A percentile compares a stretch with the other conserved stretches of the same genome.
These are phyloP conservation scores for Eulemur mongoz DNA, from an alignment of 2,797 vertebrate genomes.

Conservation along the genomic window DNA sequence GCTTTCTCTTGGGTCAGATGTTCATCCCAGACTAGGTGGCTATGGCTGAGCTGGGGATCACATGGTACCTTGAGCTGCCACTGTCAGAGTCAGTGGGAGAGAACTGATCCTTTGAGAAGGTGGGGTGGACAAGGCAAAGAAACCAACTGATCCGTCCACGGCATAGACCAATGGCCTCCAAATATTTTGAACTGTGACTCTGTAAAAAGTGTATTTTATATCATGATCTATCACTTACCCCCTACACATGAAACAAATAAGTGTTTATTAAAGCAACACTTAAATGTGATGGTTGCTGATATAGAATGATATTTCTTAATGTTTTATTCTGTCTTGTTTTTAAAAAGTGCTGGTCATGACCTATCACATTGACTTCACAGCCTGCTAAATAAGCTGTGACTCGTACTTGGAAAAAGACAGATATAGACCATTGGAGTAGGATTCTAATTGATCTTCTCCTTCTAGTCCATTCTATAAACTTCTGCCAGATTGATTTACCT, in stretches of 20 bases:
- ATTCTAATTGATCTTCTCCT: background rate
- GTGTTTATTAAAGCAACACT: background rate
- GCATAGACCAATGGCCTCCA: background rate
- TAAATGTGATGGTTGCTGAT: background rate
- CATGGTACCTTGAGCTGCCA: background rate
- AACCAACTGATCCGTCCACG: background rate
- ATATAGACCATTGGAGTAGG: background rate
- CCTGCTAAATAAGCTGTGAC: background rate
- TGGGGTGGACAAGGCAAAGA: background rate
- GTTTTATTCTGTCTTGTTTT: background rate
- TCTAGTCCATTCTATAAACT: background rate
- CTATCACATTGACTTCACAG: background rate
- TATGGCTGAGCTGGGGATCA: background rate
- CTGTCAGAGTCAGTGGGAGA: background rate
- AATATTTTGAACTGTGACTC: background rate
- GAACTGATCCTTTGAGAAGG: background rate
- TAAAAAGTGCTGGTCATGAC: background rate
- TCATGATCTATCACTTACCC: background rate
- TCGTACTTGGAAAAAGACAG: background rate
- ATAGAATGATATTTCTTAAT: background rate
- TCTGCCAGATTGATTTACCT: background rate
- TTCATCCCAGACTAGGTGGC: background rate
- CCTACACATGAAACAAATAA: background rate
- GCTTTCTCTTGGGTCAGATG: background rate
- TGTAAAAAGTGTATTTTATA: background rate